Percentiles rank a stretch among this genome's conserved stretches.
phyloP scores from a whole-genome alignment of 2,888 invertebrate species.

The Galeruca laticollis region DNA sequence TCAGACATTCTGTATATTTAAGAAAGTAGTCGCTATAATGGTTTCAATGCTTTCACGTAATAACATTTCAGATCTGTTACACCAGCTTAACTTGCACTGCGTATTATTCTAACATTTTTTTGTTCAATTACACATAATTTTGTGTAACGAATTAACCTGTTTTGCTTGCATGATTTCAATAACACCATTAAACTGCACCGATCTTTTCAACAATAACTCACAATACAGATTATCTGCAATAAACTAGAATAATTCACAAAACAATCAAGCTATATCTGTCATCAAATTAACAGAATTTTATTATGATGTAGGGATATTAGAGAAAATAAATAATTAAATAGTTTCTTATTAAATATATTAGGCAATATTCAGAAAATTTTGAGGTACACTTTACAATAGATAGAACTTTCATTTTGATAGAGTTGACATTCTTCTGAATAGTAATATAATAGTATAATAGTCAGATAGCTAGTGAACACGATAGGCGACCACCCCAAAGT shows the following conservation, averaged over 20 bases:
- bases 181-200: constrained; percentile 25
- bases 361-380: too few relatives aligned
- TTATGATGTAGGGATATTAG: too few relatives aligned
- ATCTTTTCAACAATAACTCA: constrained; percentile 11
- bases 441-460: too few relatives aligned
- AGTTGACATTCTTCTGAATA: too few relatives aligned
- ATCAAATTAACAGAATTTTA: background rate
- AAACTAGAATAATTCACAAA: background rate
- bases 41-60: constrained; percentile 38
- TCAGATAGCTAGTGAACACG: too few relatives aligned
- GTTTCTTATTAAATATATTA: too few relatives aligned
- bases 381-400: too few relatives aligned
- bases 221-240: background rate
- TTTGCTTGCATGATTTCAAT: constrained; percentile 23
- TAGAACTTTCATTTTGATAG: too few relatives aligned
- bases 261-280: background rate
- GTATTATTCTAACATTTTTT: constrained; percentile 29
- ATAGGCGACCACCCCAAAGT: too few relatives aligned
- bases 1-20: constrained; percentile 40
- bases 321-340: too few relatives aligned
- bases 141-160: constrained; percentile 24
- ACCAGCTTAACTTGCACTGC: constrained; percentile 35
- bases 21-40: constrained; percentile 45
- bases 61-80: constrained; percentile 32
- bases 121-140: constrained; percentile 32